Conservation (phyloP, 2,113 vertebrate genomes). For the Hydropotes inermis region DNA sequence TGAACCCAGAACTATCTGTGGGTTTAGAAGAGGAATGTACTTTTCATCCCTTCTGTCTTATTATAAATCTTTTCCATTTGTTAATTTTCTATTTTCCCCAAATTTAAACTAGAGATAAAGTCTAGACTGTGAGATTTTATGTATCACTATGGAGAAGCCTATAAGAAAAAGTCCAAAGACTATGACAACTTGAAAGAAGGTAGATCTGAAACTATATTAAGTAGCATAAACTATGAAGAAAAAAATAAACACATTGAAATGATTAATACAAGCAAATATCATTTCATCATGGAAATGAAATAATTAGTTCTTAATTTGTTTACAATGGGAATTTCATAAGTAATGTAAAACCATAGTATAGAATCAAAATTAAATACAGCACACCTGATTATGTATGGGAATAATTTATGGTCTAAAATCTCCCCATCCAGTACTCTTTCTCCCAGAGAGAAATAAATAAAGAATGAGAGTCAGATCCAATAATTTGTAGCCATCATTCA, state of each 20-base stretch:
- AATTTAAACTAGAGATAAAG: not conserved
- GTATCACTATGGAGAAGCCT: not conserved
- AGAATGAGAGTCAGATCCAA: constrained; percentile 68
- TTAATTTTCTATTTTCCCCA: not conserved
- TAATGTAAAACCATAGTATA: constrained; percentile 1
- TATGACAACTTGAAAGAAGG: not conserved
- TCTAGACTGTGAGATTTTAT: not conserved
- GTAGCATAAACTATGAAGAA: not conserved
- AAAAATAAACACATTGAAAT: not conserved
- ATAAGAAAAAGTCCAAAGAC: not conserved
- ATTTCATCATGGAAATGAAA: constrained; percentile 32
- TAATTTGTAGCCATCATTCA: constrained; percentile 74
- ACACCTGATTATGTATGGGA: constrained; percentile 48
- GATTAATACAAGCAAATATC: constrained; percentile 2
- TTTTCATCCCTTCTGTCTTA: not conserved
- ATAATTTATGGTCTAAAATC: constrained; percentile 61
- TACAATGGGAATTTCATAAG: not conserved
- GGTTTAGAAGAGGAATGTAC: not conserved
- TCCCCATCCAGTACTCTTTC: constrained; percentile 47
- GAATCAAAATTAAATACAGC: constrained; percentile 43
- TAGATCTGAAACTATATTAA: not conserved
- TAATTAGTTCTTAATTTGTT: not conserved
- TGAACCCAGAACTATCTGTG: not conserved
- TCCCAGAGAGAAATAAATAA: constrained; percentile 72
- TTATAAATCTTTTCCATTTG: not conserved